Evolutionary conservation across 2,888 invertebrate genomes (phyloP).

Genomic region (Thera britannica): DNA sequence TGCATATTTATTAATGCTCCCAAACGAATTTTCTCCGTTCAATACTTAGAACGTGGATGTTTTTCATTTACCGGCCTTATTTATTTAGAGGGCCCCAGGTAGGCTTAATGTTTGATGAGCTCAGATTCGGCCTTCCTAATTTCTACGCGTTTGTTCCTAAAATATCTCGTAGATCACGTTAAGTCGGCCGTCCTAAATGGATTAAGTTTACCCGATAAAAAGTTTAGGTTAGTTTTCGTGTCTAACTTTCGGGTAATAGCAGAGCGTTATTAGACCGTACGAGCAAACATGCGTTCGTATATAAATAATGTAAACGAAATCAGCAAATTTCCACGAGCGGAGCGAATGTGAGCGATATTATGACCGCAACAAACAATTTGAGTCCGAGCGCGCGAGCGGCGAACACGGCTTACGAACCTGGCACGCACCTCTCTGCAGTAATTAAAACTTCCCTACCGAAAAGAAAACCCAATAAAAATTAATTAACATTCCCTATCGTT

Average conservation of each 20-base stretch:
- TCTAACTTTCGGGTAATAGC: constrained; percentile 37
- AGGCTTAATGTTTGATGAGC: constrained; percentile 81
- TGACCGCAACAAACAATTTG: constrained; percentile 71
- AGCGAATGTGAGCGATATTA: constrained; percentile 65
- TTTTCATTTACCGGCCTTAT: constrained; percentile 80
- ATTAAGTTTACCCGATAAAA: constrained; percentile 58
- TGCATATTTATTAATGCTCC: constrained; percentile 83
- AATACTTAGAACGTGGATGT: constrained; percentile 71
- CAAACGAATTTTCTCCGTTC: constrained; percentile 77
- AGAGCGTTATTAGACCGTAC: constrained; percentile 40
- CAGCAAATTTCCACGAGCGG: constrained; percentile 57
- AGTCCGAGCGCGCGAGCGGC: constrained; percentile 50
- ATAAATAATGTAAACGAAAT: constrained; percentile 62
- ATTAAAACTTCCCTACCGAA: constrained; percentile 76
- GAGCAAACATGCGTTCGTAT: constrained; percentile 47
- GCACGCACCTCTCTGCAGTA: constrained; percentile 62
- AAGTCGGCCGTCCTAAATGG: constrained; percentile 55
- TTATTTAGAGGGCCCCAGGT: constrained; percentile 77
- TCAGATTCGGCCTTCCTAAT: constrained; percentile 75
- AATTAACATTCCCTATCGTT: constrained; percentile 66
- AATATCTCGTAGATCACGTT: constrained; percentile 66
- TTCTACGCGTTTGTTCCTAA: constrained; percentile 62
- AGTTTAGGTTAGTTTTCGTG: constrained; percentile 41
- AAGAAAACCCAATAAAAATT: constrained; percentile 75
- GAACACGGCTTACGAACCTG: constrained; percentile 58